Evolutionary conservation across 2,113 vertebrate species (phyloP).

Genomic region (Lasiurus cinereus): DNA sequence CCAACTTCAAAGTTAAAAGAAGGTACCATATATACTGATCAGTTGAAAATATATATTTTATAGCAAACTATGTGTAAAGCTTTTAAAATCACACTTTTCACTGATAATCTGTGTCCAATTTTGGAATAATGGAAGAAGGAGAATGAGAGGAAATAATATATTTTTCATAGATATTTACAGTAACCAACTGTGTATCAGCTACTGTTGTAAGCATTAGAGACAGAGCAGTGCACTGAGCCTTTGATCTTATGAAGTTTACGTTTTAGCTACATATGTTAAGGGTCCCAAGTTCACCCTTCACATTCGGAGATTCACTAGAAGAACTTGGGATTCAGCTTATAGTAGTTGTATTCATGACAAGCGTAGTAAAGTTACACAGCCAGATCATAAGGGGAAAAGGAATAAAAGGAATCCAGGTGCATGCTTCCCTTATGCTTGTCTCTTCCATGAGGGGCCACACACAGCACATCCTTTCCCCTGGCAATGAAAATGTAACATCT

Average conservation of each 20-base stretch:
- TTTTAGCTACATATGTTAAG: background rate
- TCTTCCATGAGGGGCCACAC: background rate
- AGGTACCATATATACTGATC: constrained; percentile 88
- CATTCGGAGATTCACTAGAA: background rate
- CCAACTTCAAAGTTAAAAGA: constrained; percentile 96
- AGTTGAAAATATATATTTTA: background rate
- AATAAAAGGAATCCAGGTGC: too few species aligned
- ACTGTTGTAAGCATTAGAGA: background rate
- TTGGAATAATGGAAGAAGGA: background rate
- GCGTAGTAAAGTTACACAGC: background rate
- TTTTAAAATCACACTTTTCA: background rate
- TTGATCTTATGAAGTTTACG: background rate
- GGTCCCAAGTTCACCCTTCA: background rate
- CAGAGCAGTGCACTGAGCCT: background rate
- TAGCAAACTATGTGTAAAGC: background rate
- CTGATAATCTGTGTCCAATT: background rate
- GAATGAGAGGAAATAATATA: background rate
- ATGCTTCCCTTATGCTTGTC: background rate
- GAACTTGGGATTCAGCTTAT: background rate
- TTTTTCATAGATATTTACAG: background rate
- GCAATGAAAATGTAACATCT: background rate
- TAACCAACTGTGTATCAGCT: background rate
- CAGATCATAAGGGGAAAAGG: background rate
- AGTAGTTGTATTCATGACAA: background rate
- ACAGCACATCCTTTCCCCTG: background rate